Evolutionary conservation across 2,113 vertebrate genomes (phyloP).

Genomic region (Centropus unirufus): DNA sequence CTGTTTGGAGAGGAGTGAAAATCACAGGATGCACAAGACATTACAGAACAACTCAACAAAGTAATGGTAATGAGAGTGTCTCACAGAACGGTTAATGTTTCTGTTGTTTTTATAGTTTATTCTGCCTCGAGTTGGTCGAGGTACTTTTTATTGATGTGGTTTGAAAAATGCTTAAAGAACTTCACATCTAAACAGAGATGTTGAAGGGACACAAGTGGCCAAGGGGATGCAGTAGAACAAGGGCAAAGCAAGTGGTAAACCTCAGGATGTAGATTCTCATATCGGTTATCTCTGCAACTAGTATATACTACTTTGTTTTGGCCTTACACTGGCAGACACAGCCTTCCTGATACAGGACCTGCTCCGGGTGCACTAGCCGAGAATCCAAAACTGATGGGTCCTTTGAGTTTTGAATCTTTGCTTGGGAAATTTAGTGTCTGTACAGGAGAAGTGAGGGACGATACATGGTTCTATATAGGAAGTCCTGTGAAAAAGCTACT

Average conservation of each 20-base stretch:
- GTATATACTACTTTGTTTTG: too few relatives aligned
- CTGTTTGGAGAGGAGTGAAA: background rate
- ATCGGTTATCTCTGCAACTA: fast-evolving
- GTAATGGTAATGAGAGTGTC: background rate
- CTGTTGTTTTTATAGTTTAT: background rate
- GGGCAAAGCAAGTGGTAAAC: fast-evolving
- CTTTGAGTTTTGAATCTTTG: background rate
- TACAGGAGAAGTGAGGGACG: background rate
- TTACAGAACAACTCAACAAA: background rate
- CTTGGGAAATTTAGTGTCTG: background rate
- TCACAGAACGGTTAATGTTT: background rate
- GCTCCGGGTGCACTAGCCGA: background rate
- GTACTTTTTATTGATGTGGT: background rate
- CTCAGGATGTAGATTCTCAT: background rate
- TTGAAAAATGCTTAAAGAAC: background rate
- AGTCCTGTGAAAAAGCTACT: background rate
- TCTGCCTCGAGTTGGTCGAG: fast-evolving
- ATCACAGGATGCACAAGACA: fast-evolving
- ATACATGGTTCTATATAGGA: background rate
- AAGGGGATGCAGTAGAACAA: background rate
- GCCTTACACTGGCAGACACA: too few relatives aligned
- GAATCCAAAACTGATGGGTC: background rate
- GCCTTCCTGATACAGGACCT: background rate
- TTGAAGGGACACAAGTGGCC: background rate
- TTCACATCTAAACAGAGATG: background rate